A percentile compares a stretch with the other conserved stretches of the same genome.
These are phyloP conservation scores for Aphodius sticticus DNA, from an alignment of 2,888 invertebrate genomes.

Conservation along the genomic window DNA sequence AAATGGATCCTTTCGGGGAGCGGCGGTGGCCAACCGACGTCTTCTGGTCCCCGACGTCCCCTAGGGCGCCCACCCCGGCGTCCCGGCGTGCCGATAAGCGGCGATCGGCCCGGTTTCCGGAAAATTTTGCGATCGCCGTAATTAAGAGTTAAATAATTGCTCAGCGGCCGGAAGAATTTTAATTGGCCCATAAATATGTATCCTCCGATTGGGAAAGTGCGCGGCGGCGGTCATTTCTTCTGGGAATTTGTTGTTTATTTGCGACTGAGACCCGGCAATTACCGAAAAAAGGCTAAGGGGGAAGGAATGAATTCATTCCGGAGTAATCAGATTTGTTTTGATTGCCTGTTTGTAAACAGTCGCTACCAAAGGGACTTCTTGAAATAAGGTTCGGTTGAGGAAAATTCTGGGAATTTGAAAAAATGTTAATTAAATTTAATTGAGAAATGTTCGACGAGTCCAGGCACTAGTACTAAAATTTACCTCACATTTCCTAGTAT, in stretches of 20 bases:
- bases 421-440: too few relatives aligned
- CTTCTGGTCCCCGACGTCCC: neutral
- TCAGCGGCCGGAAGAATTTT: neutral
- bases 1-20: neutral
- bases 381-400: too few relatives aligned
- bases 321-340: neutral
- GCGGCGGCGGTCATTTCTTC: neutral
- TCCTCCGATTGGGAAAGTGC: neutral
- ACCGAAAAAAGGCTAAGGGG: neutral
- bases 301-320: neutral
- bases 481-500: too few relatives aligned
- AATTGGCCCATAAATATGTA: conserved; percentile 4
- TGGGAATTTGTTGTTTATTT: neutral
- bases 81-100: neutral
- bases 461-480: too few relatives aligned
- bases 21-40: too few relatives aligned
- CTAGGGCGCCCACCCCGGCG: neutral
- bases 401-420: too few relatives aligned
- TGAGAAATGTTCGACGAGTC: too few relatives aligned
- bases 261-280: neutral
- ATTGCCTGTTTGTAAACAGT: neutral
- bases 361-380: too few relatives aligned
- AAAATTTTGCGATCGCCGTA: neutral
- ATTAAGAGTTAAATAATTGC: neutral
- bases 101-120: conserved; percentile 4